These are phyloP conservation scores for Pangasius sanitwongsei DNA, from an alignment of 2,797 vertebrate species.

Conservation along the genomic window DNA sequence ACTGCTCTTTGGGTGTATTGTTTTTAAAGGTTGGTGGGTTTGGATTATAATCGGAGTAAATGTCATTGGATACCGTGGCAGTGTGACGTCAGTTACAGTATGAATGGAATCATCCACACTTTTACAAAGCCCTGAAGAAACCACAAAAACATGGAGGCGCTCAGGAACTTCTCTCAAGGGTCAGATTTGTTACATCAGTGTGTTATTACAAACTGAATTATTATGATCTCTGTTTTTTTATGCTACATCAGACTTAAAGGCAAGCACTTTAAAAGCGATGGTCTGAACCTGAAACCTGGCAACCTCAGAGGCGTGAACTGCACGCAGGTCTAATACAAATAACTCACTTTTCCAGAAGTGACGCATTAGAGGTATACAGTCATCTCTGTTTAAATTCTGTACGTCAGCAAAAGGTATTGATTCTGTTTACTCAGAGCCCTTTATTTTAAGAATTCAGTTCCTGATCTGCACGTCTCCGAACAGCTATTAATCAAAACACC, in stretches of 20 bases:
- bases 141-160: not conserved
- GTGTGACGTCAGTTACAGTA: not conserved
- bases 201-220: not conserved
- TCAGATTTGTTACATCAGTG: not conserved
- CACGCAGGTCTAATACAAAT: not conserved
- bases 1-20: not conserved
- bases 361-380: not conserved
- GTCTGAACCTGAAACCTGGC: not conserved
- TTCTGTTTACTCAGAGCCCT: not conserved
- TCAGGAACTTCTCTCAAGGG: not conserved
- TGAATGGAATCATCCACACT: not conserved
- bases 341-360: not conserved
- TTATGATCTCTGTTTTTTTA: not conserved
- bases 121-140: not conserved
- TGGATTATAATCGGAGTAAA: not conserved
- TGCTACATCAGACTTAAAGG: not conserved
- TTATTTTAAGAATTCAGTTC: not conserved
- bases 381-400: not conserved
- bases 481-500: conserved; percentile 10
- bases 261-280: not conserved
- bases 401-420: conserved; percentile 13
- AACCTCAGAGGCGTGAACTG: not conserved
- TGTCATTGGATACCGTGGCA: not conserved
- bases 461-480: not conserved
- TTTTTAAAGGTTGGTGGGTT: not conserved